A percentile compares a stretch with the other conserved stretches of the same genome.
Conservation (phyloP, 37 sponge, comb jelly and placozoan species). For the Oopsacas minuta region DNA sequence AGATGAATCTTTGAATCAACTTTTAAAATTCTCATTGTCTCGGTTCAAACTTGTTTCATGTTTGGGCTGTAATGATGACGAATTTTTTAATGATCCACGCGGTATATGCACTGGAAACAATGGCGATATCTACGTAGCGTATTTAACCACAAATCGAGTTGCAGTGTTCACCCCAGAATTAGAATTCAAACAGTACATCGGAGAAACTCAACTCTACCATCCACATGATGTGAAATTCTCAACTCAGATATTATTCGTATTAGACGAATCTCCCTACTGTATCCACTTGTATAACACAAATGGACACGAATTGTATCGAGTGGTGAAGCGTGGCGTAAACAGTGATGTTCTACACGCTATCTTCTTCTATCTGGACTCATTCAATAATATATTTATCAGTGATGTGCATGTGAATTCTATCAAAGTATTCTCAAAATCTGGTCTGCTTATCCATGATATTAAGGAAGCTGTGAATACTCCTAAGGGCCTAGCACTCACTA, state of each 20-base stretch:
- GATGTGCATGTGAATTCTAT: neutral
- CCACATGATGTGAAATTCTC: slow-evolving; percentile 11
- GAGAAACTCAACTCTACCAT: neutral
- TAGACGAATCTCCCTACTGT: neutral
- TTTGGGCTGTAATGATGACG: neutral
- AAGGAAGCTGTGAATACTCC: neutral
- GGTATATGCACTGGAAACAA: neutral
- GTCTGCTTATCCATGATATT: neutral
- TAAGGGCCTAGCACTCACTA: neutral
- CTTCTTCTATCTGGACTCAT: neutral
- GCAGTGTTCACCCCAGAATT: neutral
- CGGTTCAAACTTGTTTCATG: neutral
- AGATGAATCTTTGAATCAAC: neutral
- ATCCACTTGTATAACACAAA: neutral
- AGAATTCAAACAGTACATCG: neutral
- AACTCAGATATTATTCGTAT: neutral
- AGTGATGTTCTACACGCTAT: neutral
- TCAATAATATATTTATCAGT: neutral
- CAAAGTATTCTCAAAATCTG: neutral
- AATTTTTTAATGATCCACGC: neutral
- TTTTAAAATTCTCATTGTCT: neutral
- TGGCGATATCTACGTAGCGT: neutral
- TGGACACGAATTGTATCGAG: neutral
- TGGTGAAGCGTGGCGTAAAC: neutral
- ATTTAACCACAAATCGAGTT: neutral